Evolutionary conservation across 2,888 invertebrate species (phyloP).

Genomic region (Ischnus inquisitorius): DNA sequence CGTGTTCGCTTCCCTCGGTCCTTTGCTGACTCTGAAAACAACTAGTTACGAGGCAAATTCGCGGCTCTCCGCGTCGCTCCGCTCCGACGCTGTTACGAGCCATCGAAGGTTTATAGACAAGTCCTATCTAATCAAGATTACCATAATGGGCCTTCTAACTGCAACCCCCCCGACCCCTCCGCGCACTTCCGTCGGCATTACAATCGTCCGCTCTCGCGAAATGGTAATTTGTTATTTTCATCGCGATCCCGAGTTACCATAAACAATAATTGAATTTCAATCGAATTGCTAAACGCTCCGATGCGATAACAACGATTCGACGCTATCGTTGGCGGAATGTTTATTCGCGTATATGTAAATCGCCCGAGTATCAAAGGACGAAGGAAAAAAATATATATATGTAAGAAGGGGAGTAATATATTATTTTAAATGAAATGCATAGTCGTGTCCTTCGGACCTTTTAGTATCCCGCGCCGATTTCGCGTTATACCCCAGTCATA

Average conservation of each 20-base stretch:
- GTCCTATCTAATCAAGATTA: constrained; percentile 67
- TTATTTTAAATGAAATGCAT: constrained; percentile 25
- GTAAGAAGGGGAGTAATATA: not conserved
- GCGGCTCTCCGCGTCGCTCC: not conserved
- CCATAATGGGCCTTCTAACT: constrained; percentile 53
- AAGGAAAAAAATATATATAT: not conserved
- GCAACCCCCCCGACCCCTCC: no score
- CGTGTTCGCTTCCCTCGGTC: constrained; percentile 60
- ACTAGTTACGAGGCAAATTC: constrained; percentile 63
- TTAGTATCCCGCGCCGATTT: not conserved
- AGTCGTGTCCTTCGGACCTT: not conserved
- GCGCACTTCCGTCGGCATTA: constrained; percentile 37
- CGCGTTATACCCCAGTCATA: constrained; percentile 32
- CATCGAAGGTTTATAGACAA: constrained; percentile 36
- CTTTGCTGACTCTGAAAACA: constrained; percentile 72
- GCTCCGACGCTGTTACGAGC: constrained; percentile 30
- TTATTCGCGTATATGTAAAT: not conserved
- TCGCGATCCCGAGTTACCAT: not conserved
- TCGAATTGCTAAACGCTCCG: not conserved
- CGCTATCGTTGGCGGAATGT: not conserved
- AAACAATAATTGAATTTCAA: constrained; percentile 10
- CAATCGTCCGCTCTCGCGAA: constrained; percentile 24
- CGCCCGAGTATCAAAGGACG: not conserved
- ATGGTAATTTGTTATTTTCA: constrained; percentile 58
- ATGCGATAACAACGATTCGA: not conserved